Percentiles rank a stretch among this genome's conserved stretches.
These are phyloP conservation scores for Intellagama lesueurii DNA, from an alignment of 2,797 vertebrate species.

Conservation along the genomic window DNA sequence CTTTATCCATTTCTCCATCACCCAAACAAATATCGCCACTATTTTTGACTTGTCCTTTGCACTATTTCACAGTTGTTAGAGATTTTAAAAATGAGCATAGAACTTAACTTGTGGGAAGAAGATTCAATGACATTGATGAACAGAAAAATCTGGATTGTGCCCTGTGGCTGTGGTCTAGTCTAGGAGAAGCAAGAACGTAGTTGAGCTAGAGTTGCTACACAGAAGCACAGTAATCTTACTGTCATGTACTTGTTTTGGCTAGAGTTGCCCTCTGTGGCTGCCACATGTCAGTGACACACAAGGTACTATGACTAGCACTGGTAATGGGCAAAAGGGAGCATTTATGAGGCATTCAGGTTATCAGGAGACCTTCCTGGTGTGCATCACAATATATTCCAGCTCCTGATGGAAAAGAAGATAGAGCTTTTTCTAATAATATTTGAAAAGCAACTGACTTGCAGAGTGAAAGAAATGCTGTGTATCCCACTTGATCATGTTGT, in stretches of 20 bases:
- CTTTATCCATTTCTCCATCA: conserved; percentile 1
- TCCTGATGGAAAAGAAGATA: not conserved
- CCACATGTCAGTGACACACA: not conserved
- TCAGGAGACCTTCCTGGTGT: not conserved
- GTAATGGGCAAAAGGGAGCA: not conserved
- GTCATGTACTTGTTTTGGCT: not conserved
- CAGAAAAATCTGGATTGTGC: not conserved
- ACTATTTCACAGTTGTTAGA: not conserved
- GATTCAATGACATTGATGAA: not conserved
- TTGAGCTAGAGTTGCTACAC: too few relatives aligned
- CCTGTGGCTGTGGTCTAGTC: not conserved
- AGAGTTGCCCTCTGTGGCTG: not conserved
- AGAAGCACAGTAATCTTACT: not conserved
- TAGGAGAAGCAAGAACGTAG: not conserved
- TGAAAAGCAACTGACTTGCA: not conserved
- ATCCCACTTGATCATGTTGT: not conserved
- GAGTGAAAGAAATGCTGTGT: not conserved
- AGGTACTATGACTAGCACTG: not conserved
- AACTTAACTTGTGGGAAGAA: not conserved
- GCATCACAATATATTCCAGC: not conserved
- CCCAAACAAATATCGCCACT: not conserved
- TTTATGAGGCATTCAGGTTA: not conserved
- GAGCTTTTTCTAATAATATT: not conserved
- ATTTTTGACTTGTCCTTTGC: not conserved
- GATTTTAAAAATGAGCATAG: not conserved